Conservation (phyloP, 2,888 invertebrate species). For the Chamaedrilus cognettii region DNA sequence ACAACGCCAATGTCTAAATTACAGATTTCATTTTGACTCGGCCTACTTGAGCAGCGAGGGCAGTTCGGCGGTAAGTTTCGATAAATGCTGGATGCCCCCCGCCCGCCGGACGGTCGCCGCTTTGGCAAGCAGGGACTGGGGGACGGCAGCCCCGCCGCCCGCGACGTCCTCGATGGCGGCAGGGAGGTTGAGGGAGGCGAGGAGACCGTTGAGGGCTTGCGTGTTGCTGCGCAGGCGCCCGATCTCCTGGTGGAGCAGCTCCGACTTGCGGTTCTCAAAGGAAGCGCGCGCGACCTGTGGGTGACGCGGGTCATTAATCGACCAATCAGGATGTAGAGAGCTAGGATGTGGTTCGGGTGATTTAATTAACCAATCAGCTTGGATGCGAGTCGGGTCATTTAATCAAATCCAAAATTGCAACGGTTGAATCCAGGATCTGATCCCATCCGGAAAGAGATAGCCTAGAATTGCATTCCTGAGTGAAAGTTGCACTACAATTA, state of each 20-base stretch:
- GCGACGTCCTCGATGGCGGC: conserved; percentile 82
- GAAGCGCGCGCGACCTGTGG: conserved; percentile 86
- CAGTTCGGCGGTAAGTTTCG: conserved; percentile 78
- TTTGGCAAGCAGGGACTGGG: conserved; percentile 86
- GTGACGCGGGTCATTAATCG: too few relatives aligned
- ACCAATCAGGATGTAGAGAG: too few relatives aligned
- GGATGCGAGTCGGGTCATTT: too few relatives aligned
- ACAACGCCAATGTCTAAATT: too few relatives aligned
- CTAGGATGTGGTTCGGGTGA: too few relatives aligned
- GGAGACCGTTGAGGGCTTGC: conserved; percentile 83
- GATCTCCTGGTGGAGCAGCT: conserved; percentile 83
- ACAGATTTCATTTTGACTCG: too few relatives aligned
- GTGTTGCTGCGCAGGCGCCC: conserved; percentile 85
- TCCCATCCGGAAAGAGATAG: too few relatives aligned
- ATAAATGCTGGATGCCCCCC: conserved; percentile 77
- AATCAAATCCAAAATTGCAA: too few relatives aligned
- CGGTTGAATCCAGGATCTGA: too few relatives aligned
- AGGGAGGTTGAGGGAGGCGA: conserved; percentile 93
- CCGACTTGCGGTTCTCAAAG: conserved; percentile 82
- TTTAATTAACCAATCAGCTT: too few relatives aligned
- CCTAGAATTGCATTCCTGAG: too few relatives aligned
- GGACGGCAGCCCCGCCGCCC: conserved; percentile 63
- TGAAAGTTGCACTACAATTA: too few relatives aligned
- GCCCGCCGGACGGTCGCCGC: conserved; percentile 74
- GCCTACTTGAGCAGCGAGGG: conserved; percentile 87